Percentiles rank a stretch among this genome's conserved stretches.
phyloP scores from a whole-genome alignment of 2,797 vertebrate species.

The Kryptopterus vitreolus region DNA sequence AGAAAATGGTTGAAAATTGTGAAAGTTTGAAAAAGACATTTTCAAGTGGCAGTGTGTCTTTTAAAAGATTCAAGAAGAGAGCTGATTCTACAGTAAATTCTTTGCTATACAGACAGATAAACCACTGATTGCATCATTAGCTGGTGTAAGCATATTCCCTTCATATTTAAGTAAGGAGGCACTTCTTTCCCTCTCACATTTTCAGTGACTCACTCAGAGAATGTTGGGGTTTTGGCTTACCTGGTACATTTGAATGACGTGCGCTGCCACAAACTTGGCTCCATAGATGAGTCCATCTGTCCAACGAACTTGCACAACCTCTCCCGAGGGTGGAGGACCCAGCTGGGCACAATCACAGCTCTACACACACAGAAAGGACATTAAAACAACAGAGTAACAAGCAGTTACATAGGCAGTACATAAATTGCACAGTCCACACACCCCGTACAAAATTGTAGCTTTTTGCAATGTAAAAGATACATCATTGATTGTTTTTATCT shows the following conservation, averaged over 20 bases:
- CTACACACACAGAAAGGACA: constrained; percentile 63
- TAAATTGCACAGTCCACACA: background rate
- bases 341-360: constrained; percentile 89
- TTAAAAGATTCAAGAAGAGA: no score
- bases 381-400: background rate
- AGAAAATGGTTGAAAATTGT: no score
- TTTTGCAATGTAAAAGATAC: background rate
- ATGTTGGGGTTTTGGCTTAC: constrained; percentile 65
- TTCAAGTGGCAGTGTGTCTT: no score
- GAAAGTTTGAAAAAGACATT: no score
- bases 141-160: background rate
- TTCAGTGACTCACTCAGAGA: background rate
- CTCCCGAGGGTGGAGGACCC: constrained; percentile 88
- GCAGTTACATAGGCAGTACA: background rate
- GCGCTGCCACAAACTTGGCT: constrained; percentile 93
- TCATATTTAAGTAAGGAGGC: background rate
- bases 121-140: background rate
- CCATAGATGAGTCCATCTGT: constrained; percentile 94
- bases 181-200: background rate
- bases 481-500: background rate
- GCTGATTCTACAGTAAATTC: background rate
- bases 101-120: background rate
- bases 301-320: constrained; percentile 97
- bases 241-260: constrained; percentile 96
- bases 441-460: background rate